Base-by-base conservation (phyloP, 2,113 vertebrate genomes). In the Lepisosteus osseus region DNA sequence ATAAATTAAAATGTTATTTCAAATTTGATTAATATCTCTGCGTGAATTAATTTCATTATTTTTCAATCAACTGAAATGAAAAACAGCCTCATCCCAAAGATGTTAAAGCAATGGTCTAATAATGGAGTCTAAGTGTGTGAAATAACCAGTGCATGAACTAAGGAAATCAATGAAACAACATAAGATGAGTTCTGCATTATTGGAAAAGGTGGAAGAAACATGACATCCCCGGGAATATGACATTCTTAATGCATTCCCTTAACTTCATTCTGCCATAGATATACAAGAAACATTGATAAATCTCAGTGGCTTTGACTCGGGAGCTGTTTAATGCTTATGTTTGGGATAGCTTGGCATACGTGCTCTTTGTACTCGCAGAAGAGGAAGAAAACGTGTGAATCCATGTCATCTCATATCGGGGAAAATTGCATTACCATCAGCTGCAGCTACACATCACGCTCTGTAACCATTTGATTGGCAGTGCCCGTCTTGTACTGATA, bases 141-240 rank as follows among this genome's bases (percentile, higher is more conserved):
- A 13, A n/a, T 59, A 59, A n/a, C 57, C 57, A 13, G 57, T 59
- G 57, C 57, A 59, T 59, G 57, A 59, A 59, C 57, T 11, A 3
- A 14, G n/a, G n/a, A 59, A 59, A 59, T 59, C 56, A 12, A n/a
- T 59, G 56, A 13, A 13, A 59, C 7, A 13, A 3, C n/a, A 13
- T 12, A 59, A 59, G 6, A 54, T 54, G 54, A 54, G 11, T 59
- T 13, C 56, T 11, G 57, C 3, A n/a, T 59, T 59, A 59, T 59
- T 59, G 57, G 57, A 59, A 59, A 59, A 59, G 11, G 56, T 59
- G n/a, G 56, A 59, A 59, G 56, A 59, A 59, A 59, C 57, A 59
- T n/a, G 57, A 59, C 57, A 5, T 3, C 57, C 57, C 57, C 1
- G 12, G 57, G 12, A 4, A 59, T 4, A 59, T 13, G 5, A 59